Conservation (phyloP, 1,140 invertebrate genomes). For the Leguminivora glycinivorella region DNA sequence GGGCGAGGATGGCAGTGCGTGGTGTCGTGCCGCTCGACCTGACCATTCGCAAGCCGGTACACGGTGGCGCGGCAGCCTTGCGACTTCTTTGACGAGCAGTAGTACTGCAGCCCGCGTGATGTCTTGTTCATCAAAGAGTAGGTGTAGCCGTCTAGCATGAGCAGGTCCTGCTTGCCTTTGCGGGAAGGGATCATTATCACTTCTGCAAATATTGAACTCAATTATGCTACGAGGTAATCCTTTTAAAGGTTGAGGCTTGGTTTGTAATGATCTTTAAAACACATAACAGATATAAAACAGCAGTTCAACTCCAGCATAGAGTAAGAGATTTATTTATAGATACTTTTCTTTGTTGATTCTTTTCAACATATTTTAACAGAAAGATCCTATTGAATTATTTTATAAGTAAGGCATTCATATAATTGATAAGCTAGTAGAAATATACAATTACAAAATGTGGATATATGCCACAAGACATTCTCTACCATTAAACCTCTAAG, state of each 20-base stretch:
- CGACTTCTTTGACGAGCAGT: background rate
- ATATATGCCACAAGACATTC: too few relatives aligned
- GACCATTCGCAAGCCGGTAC: background rate
- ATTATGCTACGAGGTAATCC: background rate
- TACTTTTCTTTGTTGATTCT: too few relatives aligned
- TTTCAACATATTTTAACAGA: too few relatives aligned
- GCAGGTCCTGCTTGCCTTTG: background rate
- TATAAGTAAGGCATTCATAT: too few relatives aligned
- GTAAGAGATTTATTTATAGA: too few relatives aligned
- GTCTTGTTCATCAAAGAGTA: constrained; percentile 3
- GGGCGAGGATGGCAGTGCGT: constrained; percentile 1
- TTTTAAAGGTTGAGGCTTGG: background rate
- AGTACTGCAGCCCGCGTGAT: constrained; percentile 4
- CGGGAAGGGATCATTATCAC: constrained; percentile 3
- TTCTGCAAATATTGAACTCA: background rate
- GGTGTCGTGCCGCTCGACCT: background rate
- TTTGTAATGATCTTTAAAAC: too few relatives aligned
- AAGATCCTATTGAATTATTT: too few relatives aligned
- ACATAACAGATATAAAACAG: too few relatives aligned
- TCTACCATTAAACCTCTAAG: too few relatives aligned
- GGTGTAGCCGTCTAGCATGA: constrained; percentile 5
- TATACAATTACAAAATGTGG: too few relatives aligned
- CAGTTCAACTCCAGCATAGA: too few relatives aligned
- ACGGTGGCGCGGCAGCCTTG: background rate
- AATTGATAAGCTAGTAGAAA: too few relatives aligned